Percentiles rank a stretch among this genome's conserved stretches.
These are phyloP conservation scores for Romanogobio albipinnatus DNA, from an alignment of 2,113 vertebrate genomes.

Conservation along the genomic window DNA sequence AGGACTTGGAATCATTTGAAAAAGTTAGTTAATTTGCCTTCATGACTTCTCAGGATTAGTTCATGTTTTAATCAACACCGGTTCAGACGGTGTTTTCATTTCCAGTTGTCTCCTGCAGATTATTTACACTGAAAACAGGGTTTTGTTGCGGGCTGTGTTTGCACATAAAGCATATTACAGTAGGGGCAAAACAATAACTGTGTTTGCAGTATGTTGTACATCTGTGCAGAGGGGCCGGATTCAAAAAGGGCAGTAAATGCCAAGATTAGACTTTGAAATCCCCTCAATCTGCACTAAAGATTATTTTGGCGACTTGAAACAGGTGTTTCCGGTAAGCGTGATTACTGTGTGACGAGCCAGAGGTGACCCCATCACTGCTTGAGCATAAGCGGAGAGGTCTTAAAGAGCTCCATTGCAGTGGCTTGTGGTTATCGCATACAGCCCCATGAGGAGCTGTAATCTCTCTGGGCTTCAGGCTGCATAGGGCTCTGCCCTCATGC, in stretches of 20 bases:
- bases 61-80: conserved; percentile 18
- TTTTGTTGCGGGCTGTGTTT: conserved; percentile 49
- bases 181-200: conserved; percentile 50
- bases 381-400: background rate
- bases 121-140: conserved; percentile 50
- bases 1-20: background rate
- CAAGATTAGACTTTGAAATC: conserved; percentile 36
- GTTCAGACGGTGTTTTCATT: conserved; percentile 26
- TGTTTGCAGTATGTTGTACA: background rate
- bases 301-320: conserved; percentile 25
- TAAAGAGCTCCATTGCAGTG: background rate
- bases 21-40: background rate
- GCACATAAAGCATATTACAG: conserved; percentile 50
- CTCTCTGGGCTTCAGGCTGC: background rate
- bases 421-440: background rate
- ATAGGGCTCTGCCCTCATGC: conserved; percentile 11
- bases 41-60: background rate
- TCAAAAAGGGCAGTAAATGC: conserved; percentile 19
- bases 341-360: background rate
- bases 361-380: conserved; percentile 3
- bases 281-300: conserved; percentile 6
- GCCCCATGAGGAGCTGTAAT: background rate
- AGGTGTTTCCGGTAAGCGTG: conserved; percentile 40
- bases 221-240: background rate
- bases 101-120: background rate